These are phyloP conservation scores for Biston betularia DNA, from an alignment of 2,888 invertebrate species.

Conservation along the genomic window DNA sequence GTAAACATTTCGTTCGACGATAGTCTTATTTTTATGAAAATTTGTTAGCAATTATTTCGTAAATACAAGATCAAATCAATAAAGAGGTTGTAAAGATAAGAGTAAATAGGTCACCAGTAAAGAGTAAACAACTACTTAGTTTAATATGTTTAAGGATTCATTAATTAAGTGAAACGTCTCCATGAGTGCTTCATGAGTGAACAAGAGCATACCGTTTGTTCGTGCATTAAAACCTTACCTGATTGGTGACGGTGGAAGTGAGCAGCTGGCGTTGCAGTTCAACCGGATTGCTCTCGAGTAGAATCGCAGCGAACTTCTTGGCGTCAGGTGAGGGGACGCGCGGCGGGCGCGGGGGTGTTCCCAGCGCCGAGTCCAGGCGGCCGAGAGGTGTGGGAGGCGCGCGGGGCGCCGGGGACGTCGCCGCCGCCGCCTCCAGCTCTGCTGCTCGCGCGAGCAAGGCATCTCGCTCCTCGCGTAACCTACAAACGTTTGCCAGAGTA, in stretches of 20 bases:
- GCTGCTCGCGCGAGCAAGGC: conserved; percentile 90
- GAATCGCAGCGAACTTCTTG: conserved; percentile 93
- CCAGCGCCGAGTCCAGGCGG: conserved; percentile 89
- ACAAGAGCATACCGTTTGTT: not conserved
- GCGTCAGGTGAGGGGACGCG: conserved; percentile 89
- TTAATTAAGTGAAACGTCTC: no score
- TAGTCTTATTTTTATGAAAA: no score
- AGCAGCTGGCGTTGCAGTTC: conserved; percentile 94
- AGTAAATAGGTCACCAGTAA: no score
- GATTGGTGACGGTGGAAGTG: conserved; percentile 93
- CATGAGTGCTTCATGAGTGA: no score
- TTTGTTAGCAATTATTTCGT: no score
- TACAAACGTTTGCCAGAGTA: not conserved
- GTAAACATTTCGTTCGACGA: no score
- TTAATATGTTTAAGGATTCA: no score
- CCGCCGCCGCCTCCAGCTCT: conserved; percentile 75
- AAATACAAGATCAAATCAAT: no score
- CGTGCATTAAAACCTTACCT: conserved; percentile 83
- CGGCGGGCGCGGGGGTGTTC: conserved; percentile 87
- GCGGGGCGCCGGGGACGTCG: conserved; percentile 58
- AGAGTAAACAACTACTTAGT: no score
- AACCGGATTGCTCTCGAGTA: conserved; percentile 92
- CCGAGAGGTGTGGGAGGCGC: conserved; percentile 83
- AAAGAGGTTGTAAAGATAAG: no score
- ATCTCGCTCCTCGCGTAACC: conserved; percentile 89